Evolutionary conservation across 2,113 vertebrate genomes (phyloP).

Genomic region (Meleagris gallopavo): DNA sequence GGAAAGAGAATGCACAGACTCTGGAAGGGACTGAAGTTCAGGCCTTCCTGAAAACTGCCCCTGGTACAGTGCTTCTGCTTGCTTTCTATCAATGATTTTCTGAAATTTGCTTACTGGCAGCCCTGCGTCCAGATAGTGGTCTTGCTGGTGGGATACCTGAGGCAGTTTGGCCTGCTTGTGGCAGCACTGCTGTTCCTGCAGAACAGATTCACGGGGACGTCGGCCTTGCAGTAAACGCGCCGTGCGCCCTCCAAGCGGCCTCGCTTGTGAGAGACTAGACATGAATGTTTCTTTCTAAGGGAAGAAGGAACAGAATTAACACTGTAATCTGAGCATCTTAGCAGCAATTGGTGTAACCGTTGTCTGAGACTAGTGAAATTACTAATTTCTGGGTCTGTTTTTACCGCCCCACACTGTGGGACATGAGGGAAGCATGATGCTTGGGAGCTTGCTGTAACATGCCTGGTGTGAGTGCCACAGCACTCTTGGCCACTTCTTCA

Average conservation of each 20-base stretch:
- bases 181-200: background rate
- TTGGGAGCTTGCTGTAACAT: too few species aligned
- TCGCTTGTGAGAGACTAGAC: constrained; percentile 63
- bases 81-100: constrained; percentile 67
- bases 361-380: background rate
- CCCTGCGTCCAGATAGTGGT: background rate
- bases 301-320: constrained; percentile 1
- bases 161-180: background rate
- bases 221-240: constrained; percentile 55
- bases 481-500: background rate
- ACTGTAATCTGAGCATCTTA: background rate
- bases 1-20: background rate
- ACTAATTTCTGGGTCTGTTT: background rate
- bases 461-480: background rate
- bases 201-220: background rate
- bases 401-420: background rate
- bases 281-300: constrained; percentile 70
- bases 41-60: constrained; percentile 35
- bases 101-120: background rate
- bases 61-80: constrained; percentile 63
- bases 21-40: background rate
- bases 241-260: constrained; percentile 65
- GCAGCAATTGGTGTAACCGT: background rate
- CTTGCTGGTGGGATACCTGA: background rate
- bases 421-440: background rate